These are phyloP conservation scores for Ichneumoninae sp. DNA, from an alignment of 2,888 invertebrate species.

Conservation along the genomic window DNA sequence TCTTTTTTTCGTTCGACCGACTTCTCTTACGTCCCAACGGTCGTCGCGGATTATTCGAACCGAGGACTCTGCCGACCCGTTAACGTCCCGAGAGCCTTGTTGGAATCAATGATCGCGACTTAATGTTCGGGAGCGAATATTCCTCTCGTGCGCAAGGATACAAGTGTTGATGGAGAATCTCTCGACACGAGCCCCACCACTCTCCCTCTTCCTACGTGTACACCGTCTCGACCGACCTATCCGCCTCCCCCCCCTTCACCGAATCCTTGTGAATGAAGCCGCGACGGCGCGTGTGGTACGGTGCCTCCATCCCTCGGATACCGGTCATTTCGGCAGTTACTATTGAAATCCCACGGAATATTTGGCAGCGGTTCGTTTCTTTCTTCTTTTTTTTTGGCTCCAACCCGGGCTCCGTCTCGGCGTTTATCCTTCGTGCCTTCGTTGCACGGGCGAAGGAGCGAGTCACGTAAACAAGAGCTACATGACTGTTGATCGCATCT, in stretches of 20 bases:
- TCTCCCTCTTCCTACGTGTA: constrained; percentile 27
- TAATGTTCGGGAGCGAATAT: background rate
- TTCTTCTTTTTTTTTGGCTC: background rate
- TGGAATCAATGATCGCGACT: background rate
- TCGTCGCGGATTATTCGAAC: constrained; percentile 8
- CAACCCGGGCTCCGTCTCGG: background rate
- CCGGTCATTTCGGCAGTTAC: constrained; percentile 57
- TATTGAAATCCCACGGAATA: constrained; percentile 57
- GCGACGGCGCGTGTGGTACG: constrained; percentile 73
- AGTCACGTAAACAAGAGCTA: background rate
- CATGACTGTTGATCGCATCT: background rate
- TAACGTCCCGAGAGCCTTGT: background rate
- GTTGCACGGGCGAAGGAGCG: background rate
- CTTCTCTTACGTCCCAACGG: background rate
- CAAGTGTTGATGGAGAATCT: constrained; percentile 66
- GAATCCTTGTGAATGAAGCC: constrained; percentile 74
- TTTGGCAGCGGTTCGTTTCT: constrained; percentile 48
- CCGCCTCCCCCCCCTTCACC: constrained; percentile 21
- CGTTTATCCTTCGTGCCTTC: background rate
- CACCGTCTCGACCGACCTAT: constrained; percentile 60
- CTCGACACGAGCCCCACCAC: constrained; percentile 10
- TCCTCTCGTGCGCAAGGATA: constrained; percentile 72
- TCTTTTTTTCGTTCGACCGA: constrained; percentile 2
- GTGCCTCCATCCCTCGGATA: constrained; percentile 56
- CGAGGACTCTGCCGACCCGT: background rate